Conservation (phyloP, 2,797 vertebrate species). For the Poeciliopsis gracilis region DNA sequence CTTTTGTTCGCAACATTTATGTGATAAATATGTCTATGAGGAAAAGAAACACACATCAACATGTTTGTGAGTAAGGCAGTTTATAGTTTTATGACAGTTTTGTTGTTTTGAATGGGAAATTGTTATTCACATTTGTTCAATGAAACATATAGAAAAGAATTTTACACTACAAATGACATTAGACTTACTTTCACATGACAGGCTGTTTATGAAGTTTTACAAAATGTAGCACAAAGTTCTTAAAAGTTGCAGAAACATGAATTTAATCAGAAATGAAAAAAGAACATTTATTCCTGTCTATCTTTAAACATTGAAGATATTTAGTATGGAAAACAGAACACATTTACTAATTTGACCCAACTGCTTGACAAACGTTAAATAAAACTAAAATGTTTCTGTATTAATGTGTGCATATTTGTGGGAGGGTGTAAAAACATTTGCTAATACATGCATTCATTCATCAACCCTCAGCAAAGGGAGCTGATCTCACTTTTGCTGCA, state of each 20-base stretch:
- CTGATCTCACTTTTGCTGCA: slow-evolving; percentile 90
- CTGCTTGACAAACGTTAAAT: not conserved
- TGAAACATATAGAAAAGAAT: slow-evolving; percentile 10
- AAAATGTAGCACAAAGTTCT: slow-evolving; percentile 23
- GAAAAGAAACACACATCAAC: not conserved
- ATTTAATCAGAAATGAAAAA: slow-evolving; percentile 6
- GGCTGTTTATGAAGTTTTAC: slow-evolving; percentile 4
- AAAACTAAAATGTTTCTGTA: not conserved
- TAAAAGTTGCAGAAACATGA: slow-evolving; percentile 5
- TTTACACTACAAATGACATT: slow-evolving; percentile 10
- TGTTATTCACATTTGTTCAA: not conserved
- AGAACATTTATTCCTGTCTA: slow-evolving; percentile 18
- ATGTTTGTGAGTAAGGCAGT: slow-evolving; percentile 9
- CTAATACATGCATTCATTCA: not conserved
- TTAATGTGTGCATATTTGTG: slow-evolving; percentile 13
- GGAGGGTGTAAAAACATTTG: slow-evolving; percentile 11
- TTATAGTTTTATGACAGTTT: slow-evolving; percentile 8
- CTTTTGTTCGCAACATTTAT: not conserved
- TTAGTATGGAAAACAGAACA: slow-evolving; percentile 15
- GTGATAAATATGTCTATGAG: not conserved
- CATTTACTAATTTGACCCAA: not conserved
- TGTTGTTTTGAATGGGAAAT: slow-evolving; percentile 18
- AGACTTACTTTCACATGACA: not conserved
- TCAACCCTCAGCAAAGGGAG: slow-evolving; percentile 82
- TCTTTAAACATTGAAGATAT: slow-evolving; percentile 13